Conservation (phyloP, 2,113 vertebrate species). For the Neodon shergylaensis region DNA sequence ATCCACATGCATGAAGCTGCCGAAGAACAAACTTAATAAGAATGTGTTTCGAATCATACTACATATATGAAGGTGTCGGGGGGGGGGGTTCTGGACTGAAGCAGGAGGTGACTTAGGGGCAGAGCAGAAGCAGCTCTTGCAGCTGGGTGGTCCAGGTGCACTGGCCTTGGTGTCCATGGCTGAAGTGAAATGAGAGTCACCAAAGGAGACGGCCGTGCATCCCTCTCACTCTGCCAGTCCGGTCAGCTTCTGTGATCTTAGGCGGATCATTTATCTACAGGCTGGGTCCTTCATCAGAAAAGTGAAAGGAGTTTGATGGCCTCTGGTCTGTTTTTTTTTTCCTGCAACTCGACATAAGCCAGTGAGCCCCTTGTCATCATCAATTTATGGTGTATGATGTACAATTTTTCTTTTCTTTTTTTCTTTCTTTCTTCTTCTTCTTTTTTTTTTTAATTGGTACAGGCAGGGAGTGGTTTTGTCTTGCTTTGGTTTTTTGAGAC, state of each 20-base stretch:
- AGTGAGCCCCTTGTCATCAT: background rate
- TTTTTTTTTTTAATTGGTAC: too few relatives aligned
- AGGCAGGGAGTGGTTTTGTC: background rate
- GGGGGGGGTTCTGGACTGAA: background rate
- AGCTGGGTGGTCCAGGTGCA: background rate
- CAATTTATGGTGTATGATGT: background rate
- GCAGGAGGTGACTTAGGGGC: background rate
- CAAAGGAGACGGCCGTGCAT: background rate
- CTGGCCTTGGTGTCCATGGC: background rate
- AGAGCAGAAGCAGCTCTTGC: background rate
- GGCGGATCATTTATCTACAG: background rate
- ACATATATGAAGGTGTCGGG: background rate
- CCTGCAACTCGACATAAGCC: background rate
- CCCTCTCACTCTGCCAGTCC: rapidly evolving
- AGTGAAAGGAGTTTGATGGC: background rate
- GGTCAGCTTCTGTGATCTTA: background rate
- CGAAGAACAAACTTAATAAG: too few relatives aligned
- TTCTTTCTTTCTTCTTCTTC: too few relatives aligned
- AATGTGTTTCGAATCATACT: background rate
- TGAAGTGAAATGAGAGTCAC: background rate
- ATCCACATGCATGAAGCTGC: background rate
- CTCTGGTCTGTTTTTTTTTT: background rate
- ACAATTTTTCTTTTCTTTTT: background rate
- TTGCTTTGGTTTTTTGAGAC: background rate
- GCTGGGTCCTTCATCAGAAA: background rate